These are phyloP conservation scores for Tinamus guttatus DNA, from an alignment of 2,113 vertebrate genomes.

Conservation along the genomic window DNA sequence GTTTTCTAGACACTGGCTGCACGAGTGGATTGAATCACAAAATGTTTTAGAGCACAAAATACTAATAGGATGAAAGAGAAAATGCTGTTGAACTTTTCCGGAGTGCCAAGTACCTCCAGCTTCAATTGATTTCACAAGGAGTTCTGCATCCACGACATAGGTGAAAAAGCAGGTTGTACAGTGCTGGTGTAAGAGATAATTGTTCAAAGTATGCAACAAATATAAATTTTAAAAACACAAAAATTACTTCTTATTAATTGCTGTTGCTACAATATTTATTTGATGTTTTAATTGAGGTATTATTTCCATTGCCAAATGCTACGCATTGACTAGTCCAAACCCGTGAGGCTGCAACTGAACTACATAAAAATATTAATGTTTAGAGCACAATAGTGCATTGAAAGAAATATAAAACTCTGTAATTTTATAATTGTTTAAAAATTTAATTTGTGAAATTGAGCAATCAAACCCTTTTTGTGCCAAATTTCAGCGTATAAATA, in stretches of 20 bases:
- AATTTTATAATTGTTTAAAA: conserved; percentile 12
- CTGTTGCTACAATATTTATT: background rate
- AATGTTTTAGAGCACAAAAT: background rate
- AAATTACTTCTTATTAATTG: background rate
- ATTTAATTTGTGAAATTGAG: conserved; percentile 23
- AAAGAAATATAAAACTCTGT: background rate
- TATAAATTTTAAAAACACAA: background rate
- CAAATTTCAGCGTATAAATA: conserved; percentile 30
- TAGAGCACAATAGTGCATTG: background rate
- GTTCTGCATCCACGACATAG: background rate
- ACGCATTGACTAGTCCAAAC: background rate
- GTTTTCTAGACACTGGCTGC: background rate
- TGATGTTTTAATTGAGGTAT: background rate
- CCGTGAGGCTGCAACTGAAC: background rate
- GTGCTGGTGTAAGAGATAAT: background rate
- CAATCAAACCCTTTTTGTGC: background rate
- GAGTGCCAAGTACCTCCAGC: background rate
- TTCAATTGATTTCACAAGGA: background rate
- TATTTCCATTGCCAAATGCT: background rate
- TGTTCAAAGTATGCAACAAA: background rate
- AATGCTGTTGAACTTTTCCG: background rate
- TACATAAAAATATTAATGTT: conserved; percentile 16
- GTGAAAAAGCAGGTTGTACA: background rate
- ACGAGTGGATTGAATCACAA: background rate
- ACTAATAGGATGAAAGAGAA: background rate